phyloP scores from a whole-genome alignment of 2,797 vertebrate genomes.

The Xenops minutus region DNA sequence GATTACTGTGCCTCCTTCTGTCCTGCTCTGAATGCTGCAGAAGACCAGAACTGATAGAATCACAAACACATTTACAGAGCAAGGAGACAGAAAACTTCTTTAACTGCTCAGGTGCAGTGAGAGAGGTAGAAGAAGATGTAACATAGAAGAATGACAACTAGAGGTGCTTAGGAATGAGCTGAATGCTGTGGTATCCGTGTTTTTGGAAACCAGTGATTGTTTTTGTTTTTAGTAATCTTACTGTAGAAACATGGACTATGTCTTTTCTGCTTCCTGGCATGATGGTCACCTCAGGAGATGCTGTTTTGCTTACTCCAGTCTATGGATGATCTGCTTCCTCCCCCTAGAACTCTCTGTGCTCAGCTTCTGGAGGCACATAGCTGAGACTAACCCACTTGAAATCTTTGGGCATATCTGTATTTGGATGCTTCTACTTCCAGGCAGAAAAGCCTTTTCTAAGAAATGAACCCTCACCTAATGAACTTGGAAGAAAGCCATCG shows the following conservation, averaged over 20 bases:
- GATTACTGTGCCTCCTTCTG: not conserved
- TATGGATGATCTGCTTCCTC: not conserved
- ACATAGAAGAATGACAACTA: not conserved
- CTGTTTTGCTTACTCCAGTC: not conserved
- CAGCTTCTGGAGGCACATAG: not conserved
- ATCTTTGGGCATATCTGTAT: not conserved
- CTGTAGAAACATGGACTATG: not conserved
- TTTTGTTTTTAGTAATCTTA: not conserved
- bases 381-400: not conserved
- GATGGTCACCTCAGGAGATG: not conserved
- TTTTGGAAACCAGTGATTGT: not conserved
- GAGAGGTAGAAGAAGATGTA: not conserved
- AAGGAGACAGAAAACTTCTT: not conserved
- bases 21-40: not conserved
- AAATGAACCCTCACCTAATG: not conserved
- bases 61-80: not conserved
- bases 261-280: not conserved
- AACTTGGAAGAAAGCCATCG: not conserved
- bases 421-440: not conserved
- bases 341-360: not conserved
- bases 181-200: not conserved
- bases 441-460: not conserved
- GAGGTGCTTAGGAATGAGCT: not conserved
- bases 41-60: not conserved
- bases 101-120: not conserved